Evolutionary conservation across 2,113 vertebrate species (phyloP).

Genomic region (Gymnobelideus leadbeateri): DNA sequence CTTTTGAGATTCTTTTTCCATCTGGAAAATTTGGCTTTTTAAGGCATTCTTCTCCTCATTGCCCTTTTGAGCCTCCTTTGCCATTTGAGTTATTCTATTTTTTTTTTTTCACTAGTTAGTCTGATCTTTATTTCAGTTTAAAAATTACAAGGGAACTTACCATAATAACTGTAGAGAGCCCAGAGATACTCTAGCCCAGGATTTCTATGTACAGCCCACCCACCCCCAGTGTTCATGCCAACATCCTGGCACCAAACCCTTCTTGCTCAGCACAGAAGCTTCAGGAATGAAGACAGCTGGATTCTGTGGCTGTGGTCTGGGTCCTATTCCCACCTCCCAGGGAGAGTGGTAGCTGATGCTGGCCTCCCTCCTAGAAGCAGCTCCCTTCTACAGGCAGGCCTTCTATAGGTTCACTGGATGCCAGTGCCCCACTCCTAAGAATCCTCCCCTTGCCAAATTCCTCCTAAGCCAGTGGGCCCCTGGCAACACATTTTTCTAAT

Average conservation of each 20-base stretch:
- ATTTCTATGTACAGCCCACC: conserved; percentile 32
- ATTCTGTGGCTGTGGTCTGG: background rate
- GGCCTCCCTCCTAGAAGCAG: background rate
- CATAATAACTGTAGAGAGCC: conserved; percentile 56
- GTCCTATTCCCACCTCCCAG: background rate
- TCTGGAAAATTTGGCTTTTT: no score
- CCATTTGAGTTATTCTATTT: no score
- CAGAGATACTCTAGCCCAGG: conserved; percentile 10
- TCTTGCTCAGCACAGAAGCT: background rate
- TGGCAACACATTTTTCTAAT: background rate
- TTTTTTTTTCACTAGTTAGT: conserved; percentile 69
- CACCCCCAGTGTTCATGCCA: background rate
- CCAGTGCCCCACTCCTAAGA: background rate
- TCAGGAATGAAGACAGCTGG: background rate
- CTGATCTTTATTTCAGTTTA: conserved; percentile 75
- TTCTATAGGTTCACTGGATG: background rate
- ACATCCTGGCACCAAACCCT: background rate
- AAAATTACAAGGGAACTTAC: conserved; percentile 72
- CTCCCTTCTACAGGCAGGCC: background rate
- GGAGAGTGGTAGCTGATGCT: background rate
- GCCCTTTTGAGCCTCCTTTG: no score
- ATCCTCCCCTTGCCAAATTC: background rate
- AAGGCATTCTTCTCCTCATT: no score
- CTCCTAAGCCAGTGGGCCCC: background rate
- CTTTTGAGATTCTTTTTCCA: no score